Base-by-base conservation (phyloP, 2,888 invertebrate species). In the Lepidocyrtoides sp. region DNA sequence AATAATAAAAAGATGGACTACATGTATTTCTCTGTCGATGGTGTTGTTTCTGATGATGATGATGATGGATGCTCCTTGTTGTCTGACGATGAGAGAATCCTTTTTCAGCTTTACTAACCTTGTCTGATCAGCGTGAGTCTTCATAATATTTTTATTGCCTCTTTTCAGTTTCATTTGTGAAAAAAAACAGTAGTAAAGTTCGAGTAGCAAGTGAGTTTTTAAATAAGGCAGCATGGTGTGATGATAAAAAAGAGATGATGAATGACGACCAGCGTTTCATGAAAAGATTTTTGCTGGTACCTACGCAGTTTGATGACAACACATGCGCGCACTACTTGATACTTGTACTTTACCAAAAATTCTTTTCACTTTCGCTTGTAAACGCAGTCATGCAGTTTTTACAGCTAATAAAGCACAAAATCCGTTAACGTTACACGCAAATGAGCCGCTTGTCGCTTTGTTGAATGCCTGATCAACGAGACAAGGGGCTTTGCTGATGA, bases 91-190 rank as follows among this genome's bases (percentile, higher is more conserved):
- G n/a, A 26, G 41, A 60, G 29, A 23, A 81, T 17, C 54, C 66
- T 26, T 54, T 89, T 57, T 89, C 82, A 77, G 29, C 44, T 41
- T 63, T 57, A 83, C n/a, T 84, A 91, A 91, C 85, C 91, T 91
- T 91, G 86, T 81, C 91, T 86, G 91, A 91, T 72, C 90, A 79
- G 72, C 86, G 41, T 91, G 91, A 91, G 72, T 81, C 69, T 85
- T 83, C 77, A 72, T 83, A 79, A 48, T 85, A 41, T 79, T 72
- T 41, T 69, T 87, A 77, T 63, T 79, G 36, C 66, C 17, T 79
- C 17, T 41, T 44, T 72, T 77, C 77, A 51, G 51, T 54, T 77
- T 54, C 77, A 29, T 77, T 29, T 26, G 77, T 75, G 72, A 48
- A 75, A 26, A 23, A 48, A 72, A 44, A 23, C 23, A 72, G 72